Base-by-base conservation (phyloP, 2,797 vertebrate genomes). In the Falco peregrinus region DNA sequence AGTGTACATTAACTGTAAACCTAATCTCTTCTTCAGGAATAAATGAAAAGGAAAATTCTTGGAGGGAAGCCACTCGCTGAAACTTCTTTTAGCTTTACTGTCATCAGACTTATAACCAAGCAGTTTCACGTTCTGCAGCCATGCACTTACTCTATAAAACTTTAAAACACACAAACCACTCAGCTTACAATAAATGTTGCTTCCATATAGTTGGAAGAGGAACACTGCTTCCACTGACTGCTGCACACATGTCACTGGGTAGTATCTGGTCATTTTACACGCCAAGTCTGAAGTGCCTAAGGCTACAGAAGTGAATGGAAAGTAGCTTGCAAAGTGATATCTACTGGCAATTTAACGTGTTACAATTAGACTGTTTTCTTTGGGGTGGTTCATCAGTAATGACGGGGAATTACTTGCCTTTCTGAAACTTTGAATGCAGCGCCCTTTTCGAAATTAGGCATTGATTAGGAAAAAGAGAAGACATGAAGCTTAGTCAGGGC, bases 141-240 rank as follows among this genome's bases (percentile, higher is more conserved):
- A 79, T 71, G 78, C 89, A 57, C 50, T 84, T 65, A 61, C 63
- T 92, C 78, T 41, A 74, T 94, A 91, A 93, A 92, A 91, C 70
- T 91, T 96, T 89, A 93, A 97, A 97, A 93, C 90, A 95, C 94
- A 82, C 13, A 64, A 97, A 89, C 74, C 86, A 54, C 65, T 57
- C n/a, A 59, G 41, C 54, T 71, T 63, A 74, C 68, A 87, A 95
- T 70, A 93, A 85, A 81, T 16, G 39, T 33, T 76, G 20, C 91
- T 96, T 87, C 60, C 41, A 14, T 45, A 67, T 20, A 80, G 77
- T 48, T 94, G 43, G 67, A 47, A 85, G 71, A 50, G 51, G 71
- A 89, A 45, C 45, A 54, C 51, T 75, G 29, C 53, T 92, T 54
- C 69, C 68, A 84, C 39, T 59, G 78, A 71, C 73, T 87, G 75